phyloP scores from a whole-genome alignment of 2,113 vertebrate species.

The Peucedramus taeniatus region DNA sequence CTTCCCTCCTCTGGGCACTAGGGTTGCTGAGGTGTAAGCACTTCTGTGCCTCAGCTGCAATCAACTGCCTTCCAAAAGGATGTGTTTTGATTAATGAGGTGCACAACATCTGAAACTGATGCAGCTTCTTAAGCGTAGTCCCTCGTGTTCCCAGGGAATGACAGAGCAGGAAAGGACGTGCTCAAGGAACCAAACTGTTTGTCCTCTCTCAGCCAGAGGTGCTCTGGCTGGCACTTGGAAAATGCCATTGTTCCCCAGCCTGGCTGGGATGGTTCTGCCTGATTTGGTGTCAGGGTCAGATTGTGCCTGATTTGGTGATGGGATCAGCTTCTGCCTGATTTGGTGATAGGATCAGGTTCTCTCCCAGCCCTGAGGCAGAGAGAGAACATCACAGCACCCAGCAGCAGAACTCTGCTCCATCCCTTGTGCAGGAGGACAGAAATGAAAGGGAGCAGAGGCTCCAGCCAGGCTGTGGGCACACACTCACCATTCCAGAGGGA shows the following conservation, averaged over 20 bases:
- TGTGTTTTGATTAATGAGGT: slow-evolving; percentile 50
- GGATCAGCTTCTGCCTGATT: neutral
- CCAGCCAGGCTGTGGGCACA: neutral
- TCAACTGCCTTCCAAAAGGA: slow-evolving; percentile 47
- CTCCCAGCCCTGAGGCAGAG: neutral
- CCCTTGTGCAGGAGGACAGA: neutral
- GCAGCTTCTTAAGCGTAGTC: slow-evolving; percentile 9
- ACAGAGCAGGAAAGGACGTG: slow-evolving; percentile 19
- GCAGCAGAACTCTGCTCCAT: neutral
- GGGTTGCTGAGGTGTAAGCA: slow-evolving; percentile 26
- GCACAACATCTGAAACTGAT: slow-evolving; percentile 30
- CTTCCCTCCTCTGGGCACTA: neutral
- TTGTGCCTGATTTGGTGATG: neutral
- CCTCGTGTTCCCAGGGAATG: slow-evolving; percentile 8
- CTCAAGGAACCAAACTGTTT: neutral
- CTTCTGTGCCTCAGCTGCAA: slow-evolving; percentile 38
- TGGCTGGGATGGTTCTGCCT: neutral
- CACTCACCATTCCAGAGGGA: neutral
- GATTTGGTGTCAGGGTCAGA: neutral
- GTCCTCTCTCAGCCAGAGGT: neutral
- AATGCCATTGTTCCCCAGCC: neutral
- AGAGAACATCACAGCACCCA: neutral
- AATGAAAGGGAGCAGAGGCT: neutral
- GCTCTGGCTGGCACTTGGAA: rapidly evolving
- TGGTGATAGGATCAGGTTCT: neutral